phyloP scores from a whole-genome alignment of 2,888 invertebrate species.

The Tetragnatha montana region DNA sequence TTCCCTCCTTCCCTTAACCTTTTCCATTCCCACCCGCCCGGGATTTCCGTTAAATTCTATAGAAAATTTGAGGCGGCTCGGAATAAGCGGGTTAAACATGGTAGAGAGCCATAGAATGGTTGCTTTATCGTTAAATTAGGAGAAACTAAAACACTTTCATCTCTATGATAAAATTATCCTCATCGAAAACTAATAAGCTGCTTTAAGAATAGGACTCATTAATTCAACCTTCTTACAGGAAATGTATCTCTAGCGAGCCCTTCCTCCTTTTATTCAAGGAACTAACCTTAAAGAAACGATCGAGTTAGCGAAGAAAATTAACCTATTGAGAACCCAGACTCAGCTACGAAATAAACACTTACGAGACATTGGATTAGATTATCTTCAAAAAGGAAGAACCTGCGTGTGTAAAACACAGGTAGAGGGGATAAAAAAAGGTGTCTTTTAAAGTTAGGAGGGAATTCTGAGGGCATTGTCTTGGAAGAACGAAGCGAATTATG shows the following conservation, averaged over 20 bases:
- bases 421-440: no score
- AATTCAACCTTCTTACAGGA: not conserved
- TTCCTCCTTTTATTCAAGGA: not conserved
- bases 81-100: not conserved
- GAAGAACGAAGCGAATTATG: no score
- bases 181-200: not conserved
- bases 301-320: constrained; percentile 58
- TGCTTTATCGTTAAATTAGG: not conserved
- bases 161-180: not conserved
- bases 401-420: no score
- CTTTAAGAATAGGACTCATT: not conserved
- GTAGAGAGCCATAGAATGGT: not conserved
- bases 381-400: constrained; percentile 2
- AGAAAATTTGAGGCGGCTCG: no score
- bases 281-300: constrained; percentile 57
- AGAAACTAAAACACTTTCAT: not conserved
- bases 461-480: no score
- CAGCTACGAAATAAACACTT: constrained; percentile 41
- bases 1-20: not conserved
- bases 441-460: no score
- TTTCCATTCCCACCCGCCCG: no score
- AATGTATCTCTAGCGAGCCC: no score
- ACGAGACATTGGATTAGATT: constrained; percentile 59
- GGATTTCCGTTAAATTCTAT: no score
- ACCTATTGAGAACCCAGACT: constrained; percentile 38